Evolutionary conservation across 1,140 invertebrate genomes (phyloP), one percentile per base, ranked within the genome.

Genomic region (Aphaenogaster floridana): DNA sequence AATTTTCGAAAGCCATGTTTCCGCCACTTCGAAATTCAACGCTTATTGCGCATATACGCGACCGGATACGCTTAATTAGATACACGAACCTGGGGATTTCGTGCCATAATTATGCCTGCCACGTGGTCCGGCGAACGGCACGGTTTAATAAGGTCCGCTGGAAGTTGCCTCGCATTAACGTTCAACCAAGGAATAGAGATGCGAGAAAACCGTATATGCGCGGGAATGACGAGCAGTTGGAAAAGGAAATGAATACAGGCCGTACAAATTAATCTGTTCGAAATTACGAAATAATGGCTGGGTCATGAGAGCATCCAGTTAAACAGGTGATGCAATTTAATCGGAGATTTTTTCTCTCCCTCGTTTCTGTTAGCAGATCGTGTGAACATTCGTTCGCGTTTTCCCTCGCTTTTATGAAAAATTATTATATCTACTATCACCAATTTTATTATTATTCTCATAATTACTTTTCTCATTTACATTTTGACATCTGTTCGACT

Each of bases 161-260:
- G 52, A 76, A 84, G 86, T 90, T 91, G 87, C 87, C 90, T 89
- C 80, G 87, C 78, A 90, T 91, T 90, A 91, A 91, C 85, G 84
- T 90, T 91, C 86, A 89, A 42, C 13, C 13, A 15, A 69, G 76
- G 77, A 59, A 61, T 86, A 87, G 34, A 72, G 66, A 61, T 17
- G 54, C 15, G 54, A 21, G 45, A 64, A 36, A 42, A 45, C 0
- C 64, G 21, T 45, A 17, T 45, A 15, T 8, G 28, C 21, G 64
- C 21, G 13, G 39, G 9, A 34, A 59, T 45, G 54, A 74, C 59
- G 54, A 78, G 45, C 13, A 8, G 36, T 28, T 13, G 28, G 52
- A 11, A 63, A 77, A 64, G 66, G n/a, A 42, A 63, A n/a, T 45
- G 59, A 50, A 80, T 48, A 59, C 45, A 69, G 52, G 39, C 17